phyloP scores from a whole-genome alignment of 2,797 vertebrate species.

The Emys orbicularis region DNA sequence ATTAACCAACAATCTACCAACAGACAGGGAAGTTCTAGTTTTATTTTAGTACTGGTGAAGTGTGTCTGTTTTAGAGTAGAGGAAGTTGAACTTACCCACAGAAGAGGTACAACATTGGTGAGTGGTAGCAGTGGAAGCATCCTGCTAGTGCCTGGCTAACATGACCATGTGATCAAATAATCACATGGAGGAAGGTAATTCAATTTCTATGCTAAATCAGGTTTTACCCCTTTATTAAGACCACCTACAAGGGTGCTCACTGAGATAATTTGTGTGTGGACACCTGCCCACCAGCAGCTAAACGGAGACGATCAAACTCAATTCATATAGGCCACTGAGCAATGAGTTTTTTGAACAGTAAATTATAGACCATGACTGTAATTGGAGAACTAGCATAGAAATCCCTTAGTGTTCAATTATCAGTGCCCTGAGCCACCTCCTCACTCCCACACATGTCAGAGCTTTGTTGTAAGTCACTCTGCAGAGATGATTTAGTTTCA shows the following conservation, averaged over 20 bases:
- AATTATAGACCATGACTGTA: constrained; percentile 29
- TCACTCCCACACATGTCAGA: constrained; percentile 28
- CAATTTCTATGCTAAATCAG: background rate
- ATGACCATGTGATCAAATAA: background rate
- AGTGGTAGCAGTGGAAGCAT: background rate
- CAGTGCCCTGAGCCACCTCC: constrained; percentile 27
- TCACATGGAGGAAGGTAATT: background rate
- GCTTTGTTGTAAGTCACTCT: constrained; percentile 33
- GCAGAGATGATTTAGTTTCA: constrained; percentile 53
- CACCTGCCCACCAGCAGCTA: fast-evolving
- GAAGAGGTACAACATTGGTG: background rate
- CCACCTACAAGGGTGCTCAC: background rate
- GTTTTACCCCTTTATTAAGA: background rate
- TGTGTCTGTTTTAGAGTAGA: background rate
- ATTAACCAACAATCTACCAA: background rate
- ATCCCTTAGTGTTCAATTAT: constrained; percentile 15
- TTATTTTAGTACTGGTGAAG: background rate
- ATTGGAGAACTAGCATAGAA: constrained; percentile 26
- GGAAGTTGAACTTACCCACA: background rate
- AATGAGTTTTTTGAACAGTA: constrained; percentile 14
- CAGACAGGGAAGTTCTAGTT: background rate
- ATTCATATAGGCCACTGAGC: fast-evolving
- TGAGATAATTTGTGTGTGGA: background rate
- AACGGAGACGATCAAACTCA: background rate
- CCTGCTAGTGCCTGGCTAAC: background rate